Percentiles rank a stretch among this genome's conserved stretches.
phyloP scores from a whole-genome alignment of 2,797 vertebrate genomes.

The Micrastur ruficollis region DNA sequence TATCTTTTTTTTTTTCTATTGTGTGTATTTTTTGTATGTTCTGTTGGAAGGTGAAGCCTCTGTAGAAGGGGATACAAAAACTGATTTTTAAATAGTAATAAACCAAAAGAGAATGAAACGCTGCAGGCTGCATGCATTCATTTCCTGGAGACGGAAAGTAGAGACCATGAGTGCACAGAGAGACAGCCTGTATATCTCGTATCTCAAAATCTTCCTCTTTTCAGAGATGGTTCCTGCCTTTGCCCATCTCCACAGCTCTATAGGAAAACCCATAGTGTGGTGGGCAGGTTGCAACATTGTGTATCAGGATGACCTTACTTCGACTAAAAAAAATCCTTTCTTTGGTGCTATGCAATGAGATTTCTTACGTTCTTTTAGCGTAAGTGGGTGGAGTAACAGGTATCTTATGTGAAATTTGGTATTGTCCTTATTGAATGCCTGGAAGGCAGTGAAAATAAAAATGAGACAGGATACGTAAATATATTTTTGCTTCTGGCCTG shows the following conservation, averaged over 20 bases:
- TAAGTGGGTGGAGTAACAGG: neutral
- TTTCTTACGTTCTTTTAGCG: neutral
- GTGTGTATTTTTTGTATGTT: conserved; percentile 71
- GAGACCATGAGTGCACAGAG: neutral
- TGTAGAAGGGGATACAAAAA: conserved; percentile 65
- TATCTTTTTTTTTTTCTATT: conserved; percentile 61
- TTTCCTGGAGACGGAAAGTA: conserved; percentile 40
- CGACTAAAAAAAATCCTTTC: neutral
- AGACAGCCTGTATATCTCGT: neutral
- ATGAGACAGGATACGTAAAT: neutral
- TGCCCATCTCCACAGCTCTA: neutral
- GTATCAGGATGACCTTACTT: neutral
- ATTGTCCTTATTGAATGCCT: neutral
- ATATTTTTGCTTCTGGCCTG: neutral
- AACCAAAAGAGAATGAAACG: conserved; percentile 69
- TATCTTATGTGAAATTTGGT: neutral
- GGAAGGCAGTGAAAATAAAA: neutral
- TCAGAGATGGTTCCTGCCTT: neutral
- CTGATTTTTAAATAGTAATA: conserved; percentile 70
- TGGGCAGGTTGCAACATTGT: neutral
- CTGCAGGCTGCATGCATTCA: conserved; percentile 63
- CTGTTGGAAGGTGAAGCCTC: conserved; percentile 69
- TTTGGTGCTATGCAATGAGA: neutral
- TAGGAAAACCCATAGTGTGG: neutral
- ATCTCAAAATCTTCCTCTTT: neutral